Conservation (phyloP, 1,140 invertebrate species). For the Aphis gossypii region DNA sequence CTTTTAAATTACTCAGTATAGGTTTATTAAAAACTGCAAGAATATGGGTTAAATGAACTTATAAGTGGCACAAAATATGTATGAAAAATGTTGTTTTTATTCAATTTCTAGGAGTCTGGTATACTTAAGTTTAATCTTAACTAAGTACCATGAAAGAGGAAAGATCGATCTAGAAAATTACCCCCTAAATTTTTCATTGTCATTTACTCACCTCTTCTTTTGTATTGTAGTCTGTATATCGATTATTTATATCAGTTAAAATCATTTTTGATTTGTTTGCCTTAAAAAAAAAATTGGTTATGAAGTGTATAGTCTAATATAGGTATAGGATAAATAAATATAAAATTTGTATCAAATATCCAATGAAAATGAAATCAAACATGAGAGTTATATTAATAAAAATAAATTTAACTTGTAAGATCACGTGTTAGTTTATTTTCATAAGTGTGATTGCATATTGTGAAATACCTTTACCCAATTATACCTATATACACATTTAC, state of each 20-base stretch:
- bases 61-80: background rate
- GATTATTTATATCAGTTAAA: conserved; percentile 38
- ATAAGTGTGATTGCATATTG: background rate
- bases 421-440: background rate
- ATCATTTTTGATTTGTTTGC: conserved; percentile 23
- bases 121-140: background rate
- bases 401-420: background rate
- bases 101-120: background rate
- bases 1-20: background rate
- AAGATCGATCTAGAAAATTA: background rate
- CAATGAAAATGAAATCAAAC: background rate
- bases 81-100: background rate
- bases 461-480: background rate
- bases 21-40: background rate
- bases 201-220: conserved; percentile 22
- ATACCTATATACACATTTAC: background rate
- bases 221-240: background rate
- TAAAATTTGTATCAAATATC: background rate
- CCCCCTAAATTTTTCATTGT: background rate
- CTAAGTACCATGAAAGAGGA: background rate
- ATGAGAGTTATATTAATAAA: background rate
- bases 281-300: background rate
- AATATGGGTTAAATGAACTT: background rate
- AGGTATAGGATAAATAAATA: background rate
- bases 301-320: background rate